Base-by-base conservation (phyloP, 2,113 vertebrate species). In the Chlorodrepanis virens region DNA sequence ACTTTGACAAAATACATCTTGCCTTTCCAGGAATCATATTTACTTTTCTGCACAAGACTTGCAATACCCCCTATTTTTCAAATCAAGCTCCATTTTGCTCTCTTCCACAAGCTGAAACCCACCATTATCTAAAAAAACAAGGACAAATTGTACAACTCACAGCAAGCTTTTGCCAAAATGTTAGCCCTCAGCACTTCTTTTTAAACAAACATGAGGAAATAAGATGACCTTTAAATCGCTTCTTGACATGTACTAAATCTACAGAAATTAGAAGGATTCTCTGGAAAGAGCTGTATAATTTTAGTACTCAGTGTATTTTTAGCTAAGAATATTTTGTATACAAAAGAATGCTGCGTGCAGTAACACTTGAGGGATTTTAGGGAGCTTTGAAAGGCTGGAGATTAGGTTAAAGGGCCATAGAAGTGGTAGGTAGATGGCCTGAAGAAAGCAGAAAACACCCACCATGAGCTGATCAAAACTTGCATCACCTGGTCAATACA, bases 231-330 rank as follows among this genome's bases (percentile, higher is more conserved):
- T 94, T 93, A 83, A 92, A 81, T 96, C 2, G 2, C 59, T 90
- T 80, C 85, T 83, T 96, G 90, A 91, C 75, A 81, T 87, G 80
- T 53, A 64, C 79, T 83, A 92, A 74, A 94, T 90, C 90, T 93
- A 86, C 71, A 83, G 76, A 96, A 95, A 93, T 90, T 61, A 94
- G 68, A 40, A 68, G 91, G 85, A 88, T 83, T 89, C 92, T 93
- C 87, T 93, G 90, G 88, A 90, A 96, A 94, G 75, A 81, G 76
- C 56, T 53, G 71, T 59, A 54, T 82, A 92, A 92, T 96, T 94
- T 96, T 91, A 90, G 82, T 49, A 77, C 80, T 80, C 47, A 8
- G 59, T 74, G 16, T 96, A 95, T 96, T 96, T 96, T 96, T 97
- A 97, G 76, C 79, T 59, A 75, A 44, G 54, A 74, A 70, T 94